Evolutionary conservation across 2,888 invertebrate genomes (phyloP).

Genomic region (Stegophylla sp.): DNA sequence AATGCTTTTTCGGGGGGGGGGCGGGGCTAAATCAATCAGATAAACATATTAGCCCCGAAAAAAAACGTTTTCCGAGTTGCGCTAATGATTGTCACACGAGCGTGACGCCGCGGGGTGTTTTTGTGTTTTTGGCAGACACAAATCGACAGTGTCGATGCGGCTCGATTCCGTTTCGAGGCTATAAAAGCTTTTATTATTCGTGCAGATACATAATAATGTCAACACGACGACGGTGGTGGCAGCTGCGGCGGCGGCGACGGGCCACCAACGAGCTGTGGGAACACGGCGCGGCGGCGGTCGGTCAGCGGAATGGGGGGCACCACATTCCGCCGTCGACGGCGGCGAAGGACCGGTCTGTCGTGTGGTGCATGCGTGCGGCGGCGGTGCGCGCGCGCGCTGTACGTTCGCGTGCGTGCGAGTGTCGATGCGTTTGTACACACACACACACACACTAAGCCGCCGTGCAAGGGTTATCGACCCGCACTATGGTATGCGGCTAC

Average conservation of each 20-base stretch:
- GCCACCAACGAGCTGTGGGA: constrained; percentile 59
- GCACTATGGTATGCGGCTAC: constrained; percentile 51
- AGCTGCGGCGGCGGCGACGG: constrained; percentile 29
- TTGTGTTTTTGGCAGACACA: constrained; percentile 1
- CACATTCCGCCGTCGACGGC: constrained; percentile 55
- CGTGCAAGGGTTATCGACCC: constrained; percentile 58
- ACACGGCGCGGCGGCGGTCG: too few relatives aligned
- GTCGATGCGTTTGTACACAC: constrained; percentile 56
- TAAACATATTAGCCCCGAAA: too few relatives aligned
- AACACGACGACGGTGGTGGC: background rate
- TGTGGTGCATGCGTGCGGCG: constrained; percentile 30
- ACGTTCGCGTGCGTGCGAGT: constrained; percentile 48
- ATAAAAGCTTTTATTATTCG: too few relatives aligned
- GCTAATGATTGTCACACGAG: too few relatives aligned
- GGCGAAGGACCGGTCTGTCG: constrained; percentile 53
- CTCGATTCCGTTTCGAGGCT: too few relatives aligned
- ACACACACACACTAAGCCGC: constrained; percentile 55
- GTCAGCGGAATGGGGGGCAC: constrained; percentile 54
- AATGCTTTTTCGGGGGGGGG: too few relatives aligned
- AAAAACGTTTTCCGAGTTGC: too few relatives aligned
- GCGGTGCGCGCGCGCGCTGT: too few relatives aligned
- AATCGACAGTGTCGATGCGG: constrained; percentile 4
- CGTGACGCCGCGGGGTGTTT: background rate
- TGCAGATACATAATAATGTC: too few relatives aligned
- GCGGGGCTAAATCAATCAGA: too few relatives aligned